Base-by-base conservation (phyloP, 2,888 invertebrate species). In the Sthenelais limicola region DNA sequence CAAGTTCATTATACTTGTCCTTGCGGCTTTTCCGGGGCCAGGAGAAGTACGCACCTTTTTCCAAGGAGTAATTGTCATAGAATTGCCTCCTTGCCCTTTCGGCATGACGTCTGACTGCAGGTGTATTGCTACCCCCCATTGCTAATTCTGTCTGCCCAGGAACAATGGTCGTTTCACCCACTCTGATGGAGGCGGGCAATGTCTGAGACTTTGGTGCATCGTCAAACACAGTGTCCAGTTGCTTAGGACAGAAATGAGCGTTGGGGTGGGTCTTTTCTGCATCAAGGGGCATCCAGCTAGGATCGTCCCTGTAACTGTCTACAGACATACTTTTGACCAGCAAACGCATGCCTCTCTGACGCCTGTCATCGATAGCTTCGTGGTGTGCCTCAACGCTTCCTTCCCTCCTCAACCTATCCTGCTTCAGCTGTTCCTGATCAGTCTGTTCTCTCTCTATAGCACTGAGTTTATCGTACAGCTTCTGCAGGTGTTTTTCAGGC, bases 401-500 rank as follows among this genome's bases (percentile, higher is more conserved):
- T 2, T 51, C 66, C 26, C 51, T 7, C 35, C 51, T 28, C 18
- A n/a, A 5, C 9, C 51, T 12, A 1, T 69, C n/a, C 35, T 69
- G 51, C 52, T 2, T 5, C 2, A 21, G 18, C 32, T 30, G 15
- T 3, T 70, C 73, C 15, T 68, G 43, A n/a, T 71, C 54, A 1
- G n/a, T 28, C n/a, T 47, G 32, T 43, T 77, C 75, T 21, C 32
- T 30, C 47, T 77, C 75, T 15, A 79, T 78, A n/a, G 69, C 73
- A 30, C 75, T 73, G 30, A 79, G 70, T 49, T 78, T 78, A 28
- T 71, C 68, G 52, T 78, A 78, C 26, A 79, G 56, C n/a, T 35
- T 30, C 48, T 52, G 38, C 67, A 79, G 76, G 49, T 79, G 74
- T 9, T 1, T 24, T 30, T 58, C 70, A n/a, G 52, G 51, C 43